Evolutionary conservation across 2,113 vertebrate genomes (phyloP).

Genomic region (Bombycilla garrulus): DNA sequence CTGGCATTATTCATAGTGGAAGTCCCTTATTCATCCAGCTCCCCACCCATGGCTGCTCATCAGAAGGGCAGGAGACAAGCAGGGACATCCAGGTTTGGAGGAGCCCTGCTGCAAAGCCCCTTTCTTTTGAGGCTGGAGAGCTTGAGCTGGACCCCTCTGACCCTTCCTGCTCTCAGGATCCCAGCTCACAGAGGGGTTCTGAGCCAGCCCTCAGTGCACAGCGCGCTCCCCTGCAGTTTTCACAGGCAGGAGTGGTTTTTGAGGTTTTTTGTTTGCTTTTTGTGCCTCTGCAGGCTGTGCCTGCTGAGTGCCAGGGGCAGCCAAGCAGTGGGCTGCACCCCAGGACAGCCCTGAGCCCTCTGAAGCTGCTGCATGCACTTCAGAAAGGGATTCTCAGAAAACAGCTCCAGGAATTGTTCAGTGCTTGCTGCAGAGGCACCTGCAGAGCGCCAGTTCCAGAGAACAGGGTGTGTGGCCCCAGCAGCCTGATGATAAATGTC

Average conservation of each 20-base stretch:
- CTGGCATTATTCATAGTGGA: background rate
- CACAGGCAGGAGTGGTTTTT: rapidly evolving
- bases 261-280: background rate
- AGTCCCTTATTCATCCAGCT: background rate
- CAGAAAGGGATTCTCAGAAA: background rate
- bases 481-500: background rate
- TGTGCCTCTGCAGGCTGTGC: background rate
- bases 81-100: background rate
- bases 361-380: rapidly evolving
- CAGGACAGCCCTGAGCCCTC: rapidly evolving
- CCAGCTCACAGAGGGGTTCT: background rate
- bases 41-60: background rate
- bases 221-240: background rate
- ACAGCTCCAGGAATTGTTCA: background rate
- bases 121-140: background rate
- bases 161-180: background rate
- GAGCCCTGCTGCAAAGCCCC: background rate
- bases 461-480: background rate
- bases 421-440: background rate
- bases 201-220: background rate
- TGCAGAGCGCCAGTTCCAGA: background rate
- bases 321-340: background rate
- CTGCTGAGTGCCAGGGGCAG: background rate
- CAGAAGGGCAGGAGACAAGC: background rate
- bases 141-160: rapidly evolving